phyloP scores from a whole-genome alignment of 2,888 invertebrate genomes.

The Hydrotaea diabolus region DNA sequence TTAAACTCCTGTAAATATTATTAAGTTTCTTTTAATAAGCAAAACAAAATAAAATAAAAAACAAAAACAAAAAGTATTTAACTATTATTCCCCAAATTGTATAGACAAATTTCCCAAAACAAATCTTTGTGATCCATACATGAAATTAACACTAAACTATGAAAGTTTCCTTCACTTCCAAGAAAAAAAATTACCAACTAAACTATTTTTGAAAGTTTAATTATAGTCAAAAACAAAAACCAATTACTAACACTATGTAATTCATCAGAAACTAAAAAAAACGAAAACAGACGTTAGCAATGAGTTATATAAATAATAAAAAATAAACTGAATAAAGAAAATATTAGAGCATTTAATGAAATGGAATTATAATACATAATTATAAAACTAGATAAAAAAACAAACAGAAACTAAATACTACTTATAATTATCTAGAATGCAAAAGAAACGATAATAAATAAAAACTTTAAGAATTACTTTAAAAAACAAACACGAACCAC shows the following conservation, averaged over 20 bases:
- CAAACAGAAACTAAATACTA: slow-evolving; percentile 39
- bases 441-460: slow-evolving; percentile 35
- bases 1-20: slow-evolving; percentile 58
- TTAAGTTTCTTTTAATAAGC: slow-evolving; percentile 42
- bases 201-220: slow-evolving; percentile 66
- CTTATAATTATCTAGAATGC: slow-evolving; percentile 47
- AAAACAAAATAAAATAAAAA: background rate
- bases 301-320: slow-evolving; percentile 49
- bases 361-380: slow-evolving; percentile 61
- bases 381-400: too few relatives aligned
- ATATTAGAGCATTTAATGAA: slow-evolving; percentile 65
- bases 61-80: slow-evolving; percentile 31
- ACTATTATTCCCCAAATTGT: slow-evolving; percentile 26
- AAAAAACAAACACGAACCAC: slow-evolving; percentile 33
- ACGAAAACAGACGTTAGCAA: slow-evolving; percentile 29
- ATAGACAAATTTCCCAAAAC: slow-evolving; percentile 40
- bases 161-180: slow-evolving; percentile 66
- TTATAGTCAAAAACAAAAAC: slow-evolving; percentile 49
- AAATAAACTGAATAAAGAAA: slow-evolving; percentile 55
- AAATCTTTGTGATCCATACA: slow-evolving; percentile 61
- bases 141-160: slow-evolving; percentile 38
- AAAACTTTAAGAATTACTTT: slow-evolving; percentile 40
- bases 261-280: slow-evolving; percentile 30
- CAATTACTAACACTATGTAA: slow-evolving; percentile 49
- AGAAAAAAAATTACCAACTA: slow-evolving; percentile 40